phyloP scores from a whole-genome alignment of 2,113 vertebrate genomes.

The Solea senegalensis region DNA sequence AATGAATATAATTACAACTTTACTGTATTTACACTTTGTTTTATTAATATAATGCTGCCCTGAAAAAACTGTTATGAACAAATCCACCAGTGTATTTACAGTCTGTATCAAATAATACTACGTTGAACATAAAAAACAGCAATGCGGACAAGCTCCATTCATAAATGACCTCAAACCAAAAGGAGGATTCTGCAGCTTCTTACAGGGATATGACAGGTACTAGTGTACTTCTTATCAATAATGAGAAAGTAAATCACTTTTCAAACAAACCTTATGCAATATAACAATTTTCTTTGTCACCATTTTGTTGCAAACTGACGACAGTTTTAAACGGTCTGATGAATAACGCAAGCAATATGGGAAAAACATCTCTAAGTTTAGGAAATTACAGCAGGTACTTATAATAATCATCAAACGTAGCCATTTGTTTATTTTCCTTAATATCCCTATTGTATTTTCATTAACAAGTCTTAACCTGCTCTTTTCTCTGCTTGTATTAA shows the following conservation, averaged over 20 bases:
- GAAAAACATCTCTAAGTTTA: no score
- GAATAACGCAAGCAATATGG: neutral
- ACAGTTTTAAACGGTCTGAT: neutral
- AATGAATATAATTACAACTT: neutral
- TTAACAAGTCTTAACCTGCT: neutral
- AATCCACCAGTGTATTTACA: neutral
- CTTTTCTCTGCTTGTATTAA: neutral
- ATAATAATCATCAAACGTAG: neutral
- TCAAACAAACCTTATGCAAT: no score
- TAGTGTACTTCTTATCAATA: neutral
- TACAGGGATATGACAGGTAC: neutral
- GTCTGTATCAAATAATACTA: no score
- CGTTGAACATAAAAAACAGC: neutral
- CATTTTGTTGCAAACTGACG: no score
- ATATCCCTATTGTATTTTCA: neutral
- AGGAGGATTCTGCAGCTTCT: slow-evolving; percentile 1
- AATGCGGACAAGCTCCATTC: neutral
- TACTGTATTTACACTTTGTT: neutral
- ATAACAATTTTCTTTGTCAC: no score
- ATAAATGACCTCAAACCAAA: slow-evolving; percentile 10
- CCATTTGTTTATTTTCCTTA: neutral
- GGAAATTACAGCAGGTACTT: neutral
- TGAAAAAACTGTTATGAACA: neutral
- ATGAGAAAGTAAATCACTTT: no score
- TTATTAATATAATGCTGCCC: no score